Evolutionary conservation across 1,140 invertebrate species (phyloP), one percentile per base, ranked within the genome.

Genomic region (Thaumatotibia leucotreta): DNA sequence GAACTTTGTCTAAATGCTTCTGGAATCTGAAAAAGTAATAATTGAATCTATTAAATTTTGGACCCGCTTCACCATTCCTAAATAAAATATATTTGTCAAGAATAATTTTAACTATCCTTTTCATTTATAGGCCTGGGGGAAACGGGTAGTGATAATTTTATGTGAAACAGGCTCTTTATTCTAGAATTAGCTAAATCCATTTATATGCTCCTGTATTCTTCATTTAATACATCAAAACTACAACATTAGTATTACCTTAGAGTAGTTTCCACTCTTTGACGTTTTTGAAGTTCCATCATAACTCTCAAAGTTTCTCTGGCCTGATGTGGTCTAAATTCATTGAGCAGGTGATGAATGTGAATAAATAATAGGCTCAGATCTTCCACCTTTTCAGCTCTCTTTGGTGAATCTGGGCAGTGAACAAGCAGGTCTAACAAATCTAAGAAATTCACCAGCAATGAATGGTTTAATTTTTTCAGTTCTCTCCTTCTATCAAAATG

Each of bases 311-410:
- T 99, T 93, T 99, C 98, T 68, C 98, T 92, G 0, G 98, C 98
- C 89, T 97, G 98, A 91, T 99, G 98, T 0, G 98, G 98, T 77
- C 99, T 93, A 82, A 99, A 99, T 92, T 99, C 98, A 92, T 99
- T 99, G 1, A 99, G 92, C 52, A 99, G 92, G 92, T 99, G 99
- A 92, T 99, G 99, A 86, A 99, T 99, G 76, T 99, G 98, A 69
- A 99, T 99, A 88, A 99, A 99, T 17, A 99, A 87, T 22, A 99
- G 88, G 91, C 97, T 99, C 4, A 99, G 91, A 88, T 99, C 98
- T 88, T 99, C 98, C 45, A 96, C 96, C 92, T 99, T 99, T 87
- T 99, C 98, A 24, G 96, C 95, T 80, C 99, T 91, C 84, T 97
- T 95, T 4, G 95, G 94, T 67, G 97, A 98, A 79, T 99, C 98